phyloP scores from a whole-genome alignment of 1,140 invertebrate genomes.

The Drosophila mayri region DNA sequence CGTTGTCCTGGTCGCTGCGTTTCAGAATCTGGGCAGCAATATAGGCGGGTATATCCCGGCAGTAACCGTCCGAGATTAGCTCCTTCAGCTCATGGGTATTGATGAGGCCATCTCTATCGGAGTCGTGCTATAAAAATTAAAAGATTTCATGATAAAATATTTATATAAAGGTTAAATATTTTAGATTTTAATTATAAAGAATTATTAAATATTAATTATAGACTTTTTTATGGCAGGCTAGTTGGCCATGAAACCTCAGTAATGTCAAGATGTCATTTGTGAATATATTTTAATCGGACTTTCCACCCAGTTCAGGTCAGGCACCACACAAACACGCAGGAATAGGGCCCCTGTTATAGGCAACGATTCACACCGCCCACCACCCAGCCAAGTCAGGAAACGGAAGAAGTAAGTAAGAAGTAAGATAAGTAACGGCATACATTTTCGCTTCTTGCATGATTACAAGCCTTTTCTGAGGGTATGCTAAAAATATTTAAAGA shows the following conservation, averaged over 20 bases:
- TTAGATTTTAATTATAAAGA: too few species aligned
- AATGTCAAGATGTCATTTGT: background rate
- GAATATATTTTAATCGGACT: background rate
- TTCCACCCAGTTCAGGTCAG: background rate
- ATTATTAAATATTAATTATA: too few species aligned
- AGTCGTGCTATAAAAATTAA: conserved; percentile 87
- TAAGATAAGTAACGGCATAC: background rate
- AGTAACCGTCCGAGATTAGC: conserved; percentile 88
- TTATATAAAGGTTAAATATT: too few species aligned
- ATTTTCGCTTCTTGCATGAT: too few species aligned
- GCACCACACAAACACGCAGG: background rate
- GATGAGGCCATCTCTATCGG: conserved; percentile 90
- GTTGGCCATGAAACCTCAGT: background rate
- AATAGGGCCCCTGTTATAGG: background rate
- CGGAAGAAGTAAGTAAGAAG: background rate
- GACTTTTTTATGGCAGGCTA: background rate
- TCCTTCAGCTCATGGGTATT: conserved; percentile 89
- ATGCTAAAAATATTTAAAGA: too few species aligned
- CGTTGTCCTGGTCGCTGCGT: conserved; percentile 89
- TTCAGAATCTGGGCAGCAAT: conserved; percentile 90
- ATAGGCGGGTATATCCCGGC: conserved; percentile 90
- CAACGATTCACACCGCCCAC: background rate
- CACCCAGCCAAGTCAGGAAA: background rate
- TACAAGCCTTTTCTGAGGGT: too few species aligned
- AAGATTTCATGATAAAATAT: too few species aligned